These are phyloP conservation scores for Gymnorhina tibicen DNA, from an alignment of 2,113 vertebrate species.

Conservation along the genomic window DNA sequence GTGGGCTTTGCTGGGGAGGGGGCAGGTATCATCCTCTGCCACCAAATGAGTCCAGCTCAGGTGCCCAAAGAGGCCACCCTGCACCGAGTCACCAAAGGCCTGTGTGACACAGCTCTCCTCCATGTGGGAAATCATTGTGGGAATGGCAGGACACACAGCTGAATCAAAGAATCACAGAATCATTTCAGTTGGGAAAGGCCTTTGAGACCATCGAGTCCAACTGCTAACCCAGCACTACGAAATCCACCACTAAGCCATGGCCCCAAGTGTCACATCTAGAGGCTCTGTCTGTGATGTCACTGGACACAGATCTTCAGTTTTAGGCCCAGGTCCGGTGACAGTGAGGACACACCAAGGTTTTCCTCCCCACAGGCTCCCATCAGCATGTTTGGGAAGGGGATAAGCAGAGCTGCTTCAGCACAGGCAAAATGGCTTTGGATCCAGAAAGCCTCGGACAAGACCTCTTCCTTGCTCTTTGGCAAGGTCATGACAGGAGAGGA, in stretches of 20 bases:
- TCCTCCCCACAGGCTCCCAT: not conserved
- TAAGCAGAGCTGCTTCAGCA: not conserved
- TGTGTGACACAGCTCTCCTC: not conserved
- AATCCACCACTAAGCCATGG: not conserved
- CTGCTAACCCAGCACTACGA: not conserved
- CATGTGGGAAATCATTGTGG: accelerated
- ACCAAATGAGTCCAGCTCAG: not conserved
- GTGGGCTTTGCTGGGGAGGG: not conserved
- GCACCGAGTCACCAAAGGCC: not conserved
- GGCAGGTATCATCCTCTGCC: not conserved
- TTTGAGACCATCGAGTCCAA: accelerated
- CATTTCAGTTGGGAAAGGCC: not conserved
- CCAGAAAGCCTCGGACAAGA: not conserved
- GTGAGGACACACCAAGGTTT: not conserved
- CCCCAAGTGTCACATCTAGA: not conserved
- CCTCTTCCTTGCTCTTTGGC: not conserved
- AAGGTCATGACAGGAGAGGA: not conserved
- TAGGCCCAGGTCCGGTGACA: not conserved
- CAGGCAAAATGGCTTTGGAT: not conserved
- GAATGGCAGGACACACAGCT: no score
- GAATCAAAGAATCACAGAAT: not conserved
- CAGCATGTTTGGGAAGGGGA: not conserved
- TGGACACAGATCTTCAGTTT: not conserved
- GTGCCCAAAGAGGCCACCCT: accelerated
- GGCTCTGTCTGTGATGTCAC: not conserved